Evolutionary conservation across 2,113 vertebrate species (phyloP).

Genomic region (Bujurquina vittata): DNA sequence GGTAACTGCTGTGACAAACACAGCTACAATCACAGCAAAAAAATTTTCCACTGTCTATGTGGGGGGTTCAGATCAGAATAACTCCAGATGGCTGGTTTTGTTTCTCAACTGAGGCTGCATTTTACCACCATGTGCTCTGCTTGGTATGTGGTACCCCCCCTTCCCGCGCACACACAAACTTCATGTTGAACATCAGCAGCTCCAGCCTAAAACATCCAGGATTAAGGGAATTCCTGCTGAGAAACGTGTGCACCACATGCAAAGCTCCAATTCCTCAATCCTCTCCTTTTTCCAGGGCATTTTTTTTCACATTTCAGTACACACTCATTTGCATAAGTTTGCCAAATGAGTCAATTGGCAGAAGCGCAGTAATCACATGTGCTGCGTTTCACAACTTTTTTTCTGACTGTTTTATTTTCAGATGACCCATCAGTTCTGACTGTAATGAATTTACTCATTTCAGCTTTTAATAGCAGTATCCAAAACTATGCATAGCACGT

Average conservation of each 20-base stretch:
- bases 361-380: neutral
- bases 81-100: constrained; percentile 54
- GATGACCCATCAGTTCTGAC: neutral
- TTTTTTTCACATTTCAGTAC: neutral
- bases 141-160: constrained; percentile 45
- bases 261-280: constrained; percentile 1
- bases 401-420: neutral
- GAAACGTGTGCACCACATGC: neutral
- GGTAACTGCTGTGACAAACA: constrained; percentile 1
- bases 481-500: neutral
- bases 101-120: constrained; percentile 15
- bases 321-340: neutral
- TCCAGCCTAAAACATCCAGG: constrained; percentile 21
- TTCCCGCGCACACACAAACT: neutral
- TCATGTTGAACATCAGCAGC: constrained; percentile 26
- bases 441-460: neutral
- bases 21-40: constrained; percentile 18
- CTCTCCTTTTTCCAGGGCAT: neutral
- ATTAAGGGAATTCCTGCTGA: constrained; percentile 35
- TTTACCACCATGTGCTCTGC: constrained; percentile 30
- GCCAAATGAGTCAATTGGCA: neutral
- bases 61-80: constrained; percentile 38
- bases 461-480: neutral
- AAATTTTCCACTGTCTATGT: constrained; percentile 18
- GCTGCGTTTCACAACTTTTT: neutral